Conservation (phyloP, 2,797 vertebrate species). For the Xerus rutilus region DNA sequence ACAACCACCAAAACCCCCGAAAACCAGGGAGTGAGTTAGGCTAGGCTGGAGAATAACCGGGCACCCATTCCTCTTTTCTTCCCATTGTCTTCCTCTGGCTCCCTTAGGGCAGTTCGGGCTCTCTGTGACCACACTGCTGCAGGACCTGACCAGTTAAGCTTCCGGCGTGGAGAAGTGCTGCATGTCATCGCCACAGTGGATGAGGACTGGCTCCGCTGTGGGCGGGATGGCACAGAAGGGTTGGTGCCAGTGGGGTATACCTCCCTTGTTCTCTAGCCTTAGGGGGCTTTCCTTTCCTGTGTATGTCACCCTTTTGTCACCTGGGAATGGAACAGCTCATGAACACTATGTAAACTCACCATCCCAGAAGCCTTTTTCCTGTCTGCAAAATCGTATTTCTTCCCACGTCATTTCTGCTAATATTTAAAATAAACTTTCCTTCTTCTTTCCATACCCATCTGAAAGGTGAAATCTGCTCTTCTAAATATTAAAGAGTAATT, state of each 20-base stretch:
- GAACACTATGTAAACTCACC: conserved; percentile 74
- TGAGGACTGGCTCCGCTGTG: conserved; percentile 97
- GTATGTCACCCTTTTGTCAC: not conserved
- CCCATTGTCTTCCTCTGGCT: not conserved
- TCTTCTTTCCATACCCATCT: not conserved
- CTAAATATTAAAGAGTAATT: conserved; percentile 24
- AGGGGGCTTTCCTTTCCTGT: not conserved
- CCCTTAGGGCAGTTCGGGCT: conserved; percentile 92
- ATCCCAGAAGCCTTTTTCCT: conserved; percentile 43
- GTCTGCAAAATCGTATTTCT: conserved; percentile 23
- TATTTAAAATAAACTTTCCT: conserved; percentile 46
- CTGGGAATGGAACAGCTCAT: conserved; percentile 22
- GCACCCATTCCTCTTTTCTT: fast-evolving
- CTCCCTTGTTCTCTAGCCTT: conserved; percentile 94
- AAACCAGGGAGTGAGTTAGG: not conserved
- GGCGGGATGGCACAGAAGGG: conserved; percentile 92
- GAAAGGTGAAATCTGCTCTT: conserved; percentile 64
- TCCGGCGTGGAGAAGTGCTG: conserved; percentile 94
- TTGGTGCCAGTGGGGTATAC: conserved; percentile 97
- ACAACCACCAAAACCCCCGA: too few species aligned
- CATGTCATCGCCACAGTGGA: conserved; percentile 93
- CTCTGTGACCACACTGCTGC: conserved; percentile 93
- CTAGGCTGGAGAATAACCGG: not conserved
- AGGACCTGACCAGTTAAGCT: conserved; percentile 92
- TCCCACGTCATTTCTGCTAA: conserved; percentile 25